Conservation (phyloP, 2,113 vertebrate species). For the Pavo muticus region DNA sequence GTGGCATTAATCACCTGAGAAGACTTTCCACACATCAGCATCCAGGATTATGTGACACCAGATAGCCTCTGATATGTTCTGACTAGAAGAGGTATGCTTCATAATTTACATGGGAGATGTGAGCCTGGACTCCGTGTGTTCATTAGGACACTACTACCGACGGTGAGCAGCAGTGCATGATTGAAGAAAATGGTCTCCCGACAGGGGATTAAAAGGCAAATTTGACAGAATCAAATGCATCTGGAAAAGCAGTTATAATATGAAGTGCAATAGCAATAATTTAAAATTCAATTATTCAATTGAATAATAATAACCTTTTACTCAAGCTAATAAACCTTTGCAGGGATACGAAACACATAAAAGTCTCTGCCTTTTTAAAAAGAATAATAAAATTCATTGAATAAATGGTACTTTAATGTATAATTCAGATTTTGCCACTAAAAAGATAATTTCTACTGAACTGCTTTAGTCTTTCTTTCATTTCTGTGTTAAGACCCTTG, state of each 20-base stretch:
- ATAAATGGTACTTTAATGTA: conserved; percentile 60
- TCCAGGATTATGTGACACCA: conserved; percentile 21
- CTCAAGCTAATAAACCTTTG: conserved; percentile 47
- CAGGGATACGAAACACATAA: conserved; percentile 9
- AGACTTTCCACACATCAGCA: not conserved
- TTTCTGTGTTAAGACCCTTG: not conserved
- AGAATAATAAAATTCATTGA: conserved; percentile 53
- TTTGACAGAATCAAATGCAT: conserved; percentile 29
- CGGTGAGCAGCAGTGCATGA: not conserved
- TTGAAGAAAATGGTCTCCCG: conserved; percentile 41
- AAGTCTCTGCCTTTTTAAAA: conserved; percentile 40
- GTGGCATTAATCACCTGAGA: conserved; percentile 20
- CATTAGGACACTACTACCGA: not conserved
- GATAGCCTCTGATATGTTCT: conserved; percentile 1
- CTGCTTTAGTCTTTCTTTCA: conserved; percentile 1
- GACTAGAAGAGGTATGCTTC: not conserved
- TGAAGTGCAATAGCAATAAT: conserved; percentile 14
- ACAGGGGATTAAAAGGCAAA: conserved; percentile 22
- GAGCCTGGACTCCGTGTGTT: not conserved
- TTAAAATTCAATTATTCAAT: conserved; percentile 31
- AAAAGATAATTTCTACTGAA: conserved; percentile 50
- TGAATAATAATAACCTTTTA: conserved; percentile 43
- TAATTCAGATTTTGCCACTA: conserved; percentile 57
- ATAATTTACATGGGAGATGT: not conserved
- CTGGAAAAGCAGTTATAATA: conserved; percentile 28